phyloP scores from a whole-genome alignment of 2,888 invertebrate species.

The Opisthograptis luteolata region DNA sequence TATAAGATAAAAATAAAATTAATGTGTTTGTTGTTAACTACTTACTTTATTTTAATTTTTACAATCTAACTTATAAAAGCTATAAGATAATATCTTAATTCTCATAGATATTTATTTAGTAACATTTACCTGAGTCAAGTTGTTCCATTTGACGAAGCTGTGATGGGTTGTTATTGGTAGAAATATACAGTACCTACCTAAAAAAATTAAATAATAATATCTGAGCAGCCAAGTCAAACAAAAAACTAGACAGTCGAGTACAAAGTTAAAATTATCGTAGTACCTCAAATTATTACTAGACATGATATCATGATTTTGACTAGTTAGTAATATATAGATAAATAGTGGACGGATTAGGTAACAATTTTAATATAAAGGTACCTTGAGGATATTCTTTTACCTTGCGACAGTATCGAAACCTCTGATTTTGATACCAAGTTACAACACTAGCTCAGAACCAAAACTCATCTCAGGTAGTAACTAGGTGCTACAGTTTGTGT shows the following conservation, averaged over 20 bases:
- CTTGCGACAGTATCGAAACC: background rate
- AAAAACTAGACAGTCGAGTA: background rate
- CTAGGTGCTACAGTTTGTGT: too few species aligned
- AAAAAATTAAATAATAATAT: too few species aligned
- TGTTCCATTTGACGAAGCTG: background rate
- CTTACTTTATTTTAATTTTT: slow-evolving; percentile 25
- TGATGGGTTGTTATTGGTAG: too few species aligned
- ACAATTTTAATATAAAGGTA: slow-evolving; percentile 2
- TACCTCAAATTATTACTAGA: background rate
- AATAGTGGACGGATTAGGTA: slow-evolving; percentile 11
- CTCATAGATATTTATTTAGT: slow-evolving; percentile 1
- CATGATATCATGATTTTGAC: slow-evolving; percentile 34
- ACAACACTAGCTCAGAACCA: too few species aligned
- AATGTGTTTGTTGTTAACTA: slow-evolving; percentile 12
- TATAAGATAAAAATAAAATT: slow-evolving; percentile 2
- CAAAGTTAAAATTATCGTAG: background rate
- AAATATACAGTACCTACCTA: too few species aligned
- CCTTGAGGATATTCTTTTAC: background rate
- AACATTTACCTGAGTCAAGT: slow-evolving; percentile 8
- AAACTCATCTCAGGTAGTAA: too few species aligned
- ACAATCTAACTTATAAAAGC: slow-evolving; percentile 9
- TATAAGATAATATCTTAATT: background rate
- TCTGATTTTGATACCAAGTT: background rate
- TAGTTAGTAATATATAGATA: slow-evolving; percentile 35
- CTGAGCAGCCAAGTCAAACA: background rate